Base-by-base conservation (phyloP, 2,888 invertebrate genomes). In the Heterodera filipjevi region DNA sequence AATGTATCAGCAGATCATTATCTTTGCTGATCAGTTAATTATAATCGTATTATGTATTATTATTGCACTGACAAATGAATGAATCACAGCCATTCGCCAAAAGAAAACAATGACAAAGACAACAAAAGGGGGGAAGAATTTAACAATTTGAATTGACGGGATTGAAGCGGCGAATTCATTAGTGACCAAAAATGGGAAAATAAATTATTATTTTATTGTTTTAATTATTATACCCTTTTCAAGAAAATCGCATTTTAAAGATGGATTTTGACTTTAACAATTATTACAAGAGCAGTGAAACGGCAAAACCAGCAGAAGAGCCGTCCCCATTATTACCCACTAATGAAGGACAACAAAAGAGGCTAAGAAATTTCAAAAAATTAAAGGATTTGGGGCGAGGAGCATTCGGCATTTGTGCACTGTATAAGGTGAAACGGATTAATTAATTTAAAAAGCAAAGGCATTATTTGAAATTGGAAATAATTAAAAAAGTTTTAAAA, bases 311-410 rank as follows among this genome's bases (percentile, higher is more conserved):
- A 6, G 5, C 22, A 27, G 8, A 8, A 59, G n/a, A 8, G 27
- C 3, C 59, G 27, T n/a, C 27, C 8, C 12, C 27, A 8, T 2
- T 27, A 27, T n/a, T n/a, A n/a, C n/a, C n/a, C n/a, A 1, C 53
- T 12, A 22, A 53, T 53, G 53, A 12, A 22, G n/a, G 59, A n/a
- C 68, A 68, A 35, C 68, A 68, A 22, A 68, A 68, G 22, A 35
- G 75, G 46, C 22, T 79, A 6, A 79, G 71, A 39, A 78, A 78
- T 53, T 79, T 77, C 49, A 76, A 77, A 46, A 79, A 79, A 64
- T 64, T 79, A 32, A 39, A 75, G 46, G 79, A 76, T 10, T 66
- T 79, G 35, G 79, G 79, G 2, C 77, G 79, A 22, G 79, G 79
- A 22, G 79, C 79, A 27, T 71, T 66, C 53, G 79, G 79, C 44